phyloP scores from a whole-genome alignment of 2,797 vertebrate genomes.

The Malacoctenus gilli region DNA sequence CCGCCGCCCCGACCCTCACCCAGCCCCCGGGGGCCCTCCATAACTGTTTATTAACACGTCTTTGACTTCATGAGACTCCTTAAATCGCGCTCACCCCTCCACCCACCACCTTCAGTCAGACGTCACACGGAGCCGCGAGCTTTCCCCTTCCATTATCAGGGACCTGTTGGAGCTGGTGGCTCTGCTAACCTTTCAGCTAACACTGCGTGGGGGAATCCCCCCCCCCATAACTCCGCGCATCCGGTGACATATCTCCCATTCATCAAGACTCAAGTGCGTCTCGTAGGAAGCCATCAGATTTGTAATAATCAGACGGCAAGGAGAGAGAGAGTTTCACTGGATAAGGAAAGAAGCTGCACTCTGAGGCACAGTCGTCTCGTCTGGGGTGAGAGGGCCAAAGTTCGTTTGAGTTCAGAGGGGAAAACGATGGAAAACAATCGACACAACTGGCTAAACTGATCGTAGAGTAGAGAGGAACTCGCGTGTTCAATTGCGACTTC shows the following conservation, averaged over 20 bases:
- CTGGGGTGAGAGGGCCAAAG: no score
- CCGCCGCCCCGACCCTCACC: conserved; percentile 41
- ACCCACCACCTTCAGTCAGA: conserved; percentile 69
- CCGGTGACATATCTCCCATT: conserved; percentile 28
- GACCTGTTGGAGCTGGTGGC: conserved; percentile 58
- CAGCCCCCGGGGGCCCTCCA: conserved; percentile 53
- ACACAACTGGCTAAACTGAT: no score
- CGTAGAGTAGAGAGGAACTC: no score
- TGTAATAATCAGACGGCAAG: no score
- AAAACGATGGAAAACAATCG: no score
- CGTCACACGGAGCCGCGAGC: conserved; percentile 50
- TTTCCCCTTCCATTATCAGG: conserved; percentile 63
- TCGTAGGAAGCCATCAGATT: no score
- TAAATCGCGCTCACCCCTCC: conserved; percentile 62
- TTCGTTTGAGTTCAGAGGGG: no score
- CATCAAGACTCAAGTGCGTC: no score
- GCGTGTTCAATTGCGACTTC: no score
- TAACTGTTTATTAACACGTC: conserved; percentile 83
- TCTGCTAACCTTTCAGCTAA: conserved; percentile 54
- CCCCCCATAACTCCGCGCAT: conserved; percentile 1
- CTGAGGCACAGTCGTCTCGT: no score
- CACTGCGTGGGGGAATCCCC: conserved; percentile 57
- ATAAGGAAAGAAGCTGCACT: no score
- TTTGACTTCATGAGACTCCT: conserved; percentile 73
- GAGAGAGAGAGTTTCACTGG: no score